Conservation (phyloP, 2,797 vertebrate species). For the Linurgus olivaceus region DNA sequence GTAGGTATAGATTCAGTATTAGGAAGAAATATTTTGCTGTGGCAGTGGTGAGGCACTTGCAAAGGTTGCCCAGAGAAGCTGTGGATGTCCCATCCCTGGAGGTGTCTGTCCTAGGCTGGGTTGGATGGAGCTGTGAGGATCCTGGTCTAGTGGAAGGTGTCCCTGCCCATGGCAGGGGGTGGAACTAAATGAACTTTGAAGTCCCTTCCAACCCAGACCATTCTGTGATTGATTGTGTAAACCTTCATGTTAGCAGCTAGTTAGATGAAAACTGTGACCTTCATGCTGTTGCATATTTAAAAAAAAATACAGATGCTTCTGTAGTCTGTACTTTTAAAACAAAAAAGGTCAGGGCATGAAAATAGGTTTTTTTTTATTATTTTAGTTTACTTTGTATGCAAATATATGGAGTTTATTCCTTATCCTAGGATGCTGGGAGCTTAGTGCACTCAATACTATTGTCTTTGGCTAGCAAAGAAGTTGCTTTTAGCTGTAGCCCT, state of each 20-base stretch:
- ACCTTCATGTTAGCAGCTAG: neutral
- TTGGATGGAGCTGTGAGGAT: neutral
- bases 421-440: fast-evolving
- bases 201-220: neutral
- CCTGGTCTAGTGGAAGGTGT: neutral
- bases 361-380: neutral
- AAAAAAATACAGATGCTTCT: neutral
- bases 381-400: neutral
- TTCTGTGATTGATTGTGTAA: neutral
- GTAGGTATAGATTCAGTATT: neutral
- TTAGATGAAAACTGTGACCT: neutral
- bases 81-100: neutral
- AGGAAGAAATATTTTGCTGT: neutral
- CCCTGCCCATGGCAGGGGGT: neutral
- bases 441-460: neutral
- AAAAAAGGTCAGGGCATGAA: fast-evolving
- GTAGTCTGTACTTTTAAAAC: neutral
- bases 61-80: neutral
- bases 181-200: neutral
- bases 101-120: neutral
- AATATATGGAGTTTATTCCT: neutral
- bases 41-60: neutral
- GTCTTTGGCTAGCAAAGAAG: neutral
- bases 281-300: neutral
- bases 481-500: neutral